phyloP scores from a whole-genome alignment of 1,140 invertebrate species.

The Euglossa dilemma region DNA sequence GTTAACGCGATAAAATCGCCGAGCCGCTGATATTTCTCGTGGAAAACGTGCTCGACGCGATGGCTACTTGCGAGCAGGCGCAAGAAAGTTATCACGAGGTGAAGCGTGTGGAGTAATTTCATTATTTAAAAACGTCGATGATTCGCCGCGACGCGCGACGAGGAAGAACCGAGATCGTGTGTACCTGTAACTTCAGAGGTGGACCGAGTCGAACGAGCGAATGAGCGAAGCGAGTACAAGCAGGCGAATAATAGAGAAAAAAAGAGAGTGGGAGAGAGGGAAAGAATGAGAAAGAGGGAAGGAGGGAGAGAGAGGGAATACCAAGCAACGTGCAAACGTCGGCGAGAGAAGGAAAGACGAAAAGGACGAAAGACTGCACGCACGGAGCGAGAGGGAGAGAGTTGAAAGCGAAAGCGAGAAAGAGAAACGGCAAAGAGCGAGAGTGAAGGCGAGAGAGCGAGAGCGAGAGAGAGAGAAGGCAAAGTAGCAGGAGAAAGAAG shows the following conservation, averaged over 20 bases:
- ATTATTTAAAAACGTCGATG: not conserved
- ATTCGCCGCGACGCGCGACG: not conserved
- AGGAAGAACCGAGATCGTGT: slow-evolving; percentile 26
- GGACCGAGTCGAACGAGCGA: slow-evolving; percentile 14
- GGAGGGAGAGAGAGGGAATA: slow-evolving; percentile 7
- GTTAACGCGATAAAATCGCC: not conserved
- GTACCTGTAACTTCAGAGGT: slow-evolving; percentile 52
- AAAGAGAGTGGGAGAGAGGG: not conserved
- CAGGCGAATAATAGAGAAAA: slow-evolving; percentile 2
- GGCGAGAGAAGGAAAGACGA: not conserved
- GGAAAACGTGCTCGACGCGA: not conserved
- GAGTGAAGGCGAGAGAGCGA: slow-evolving; percentile 20
- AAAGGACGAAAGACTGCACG: slow-evolving; percentile 29
- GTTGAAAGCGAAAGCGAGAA: slow-evolving; percentile 34
- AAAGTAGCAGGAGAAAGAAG: slow-evolving; percentile 27
- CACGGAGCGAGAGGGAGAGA: slow-evolving; percentile 16
- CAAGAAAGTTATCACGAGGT: not conserved
- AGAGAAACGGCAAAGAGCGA: slow-evolving; percentile 46
- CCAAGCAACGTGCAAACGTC: slow-evolving; percentile 7
- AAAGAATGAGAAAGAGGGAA: not conserved
- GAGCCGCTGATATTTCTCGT: not conserved
- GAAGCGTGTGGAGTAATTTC: not conserved
- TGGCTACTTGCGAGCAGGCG: not conserved
- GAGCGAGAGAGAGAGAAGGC: slow-evolving; percentile 1
- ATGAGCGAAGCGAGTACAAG: slow-evolving; percentile 4